Evolutionary conservation across 1,140 invertebrate genomes (phyloP), one percentile per base, ranked within the genome.

Genomic region (Drosophila novamexicana): DNA sequence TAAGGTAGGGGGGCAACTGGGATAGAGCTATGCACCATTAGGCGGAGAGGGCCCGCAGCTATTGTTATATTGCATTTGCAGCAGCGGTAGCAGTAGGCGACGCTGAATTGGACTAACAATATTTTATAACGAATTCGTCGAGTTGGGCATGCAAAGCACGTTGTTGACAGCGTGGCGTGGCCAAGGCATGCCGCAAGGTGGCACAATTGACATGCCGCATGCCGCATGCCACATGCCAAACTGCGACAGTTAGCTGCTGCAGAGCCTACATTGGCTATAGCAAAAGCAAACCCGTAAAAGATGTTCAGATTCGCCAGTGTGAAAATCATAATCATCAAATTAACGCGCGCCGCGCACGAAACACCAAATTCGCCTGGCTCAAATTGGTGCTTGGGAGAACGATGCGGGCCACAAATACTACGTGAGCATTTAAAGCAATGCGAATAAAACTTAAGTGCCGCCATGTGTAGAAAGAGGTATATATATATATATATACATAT

Each of bases 241-340:
- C 78, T 79, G 66, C 80, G 80, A 83, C 80, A 82, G 75, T 85
- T 84, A 77, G 73, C 77, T 85, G 75, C 63, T 53, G 45, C 18
- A 8, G 42, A 56, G 69, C 69, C 69, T 58, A 72, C 74, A 59
- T 74, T 79, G 76, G 56, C 75, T 29, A 29, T 29, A 3, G 22
- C 22, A 29, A 29, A 29, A 85, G 44, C 75, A 45, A 64, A 80
- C 22, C 22, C 81, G 81, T 59, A 64, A 62, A 66, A 54, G 29
- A 12, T 44, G 69, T 45, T 47, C 69, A 72, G 63, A 73, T 73
- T 73, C 49, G 57, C 32, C 58, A 67, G 68, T 79, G 82, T 54
- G 72, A 75, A 88, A 88, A 83, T 88, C 81, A 88, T 88, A 88
- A 88, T 83, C 84, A 67, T 89, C 79, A 89, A 88, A 88, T 86